phyloP scores from a whole-genome alignment of 2,113 vertebrate species.

The Alethe castanea region DNA sequence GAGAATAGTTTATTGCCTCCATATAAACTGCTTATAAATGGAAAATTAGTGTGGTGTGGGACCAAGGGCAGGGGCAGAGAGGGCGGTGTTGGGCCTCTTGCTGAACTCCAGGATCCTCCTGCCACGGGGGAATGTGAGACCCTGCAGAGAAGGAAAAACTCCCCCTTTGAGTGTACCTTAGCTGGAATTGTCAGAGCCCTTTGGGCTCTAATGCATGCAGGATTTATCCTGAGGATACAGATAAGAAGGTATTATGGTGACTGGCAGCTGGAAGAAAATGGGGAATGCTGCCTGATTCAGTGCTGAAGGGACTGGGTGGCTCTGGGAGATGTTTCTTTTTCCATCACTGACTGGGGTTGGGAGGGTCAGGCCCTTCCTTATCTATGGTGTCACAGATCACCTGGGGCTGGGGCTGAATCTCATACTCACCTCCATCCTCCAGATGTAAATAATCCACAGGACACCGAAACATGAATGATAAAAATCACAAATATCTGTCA shows the following conservation, averaged over 20 bases:
- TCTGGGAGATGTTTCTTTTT: neutral
- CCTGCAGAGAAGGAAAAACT: neutral
- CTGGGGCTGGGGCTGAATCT: neutral
- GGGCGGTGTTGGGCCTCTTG: neutral
- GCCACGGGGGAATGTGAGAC: neutral
- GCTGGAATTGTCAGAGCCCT: neutral
- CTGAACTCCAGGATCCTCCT: neutral
- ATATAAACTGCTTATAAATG: neutral
- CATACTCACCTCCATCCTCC: neutral
- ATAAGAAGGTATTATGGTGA: neutral
- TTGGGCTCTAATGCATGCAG: neutral
- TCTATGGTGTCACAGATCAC: neutral
- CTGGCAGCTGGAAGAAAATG: neutral
- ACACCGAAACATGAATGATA: neutral
- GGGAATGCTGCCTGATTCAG: neutral
- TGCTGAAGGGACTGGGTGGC: neutral
- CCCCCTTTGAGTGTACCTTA: neutral
- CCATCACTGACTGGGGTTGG: neutral
- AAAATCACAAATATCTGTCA: neutral
- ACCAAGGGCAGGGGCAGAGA: neutral
- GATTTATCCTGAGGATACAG: neutral
- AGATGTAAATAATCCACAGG: neutral
- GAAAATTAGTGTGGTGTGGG: neutral
- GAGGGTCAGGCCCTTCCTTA: neutral
- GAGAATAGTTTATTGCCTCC: conserved; percentile 19